Base-by-base conservation (phyloP, 2,888 invertebrate species). In the Piscicola geometra region DNA sequence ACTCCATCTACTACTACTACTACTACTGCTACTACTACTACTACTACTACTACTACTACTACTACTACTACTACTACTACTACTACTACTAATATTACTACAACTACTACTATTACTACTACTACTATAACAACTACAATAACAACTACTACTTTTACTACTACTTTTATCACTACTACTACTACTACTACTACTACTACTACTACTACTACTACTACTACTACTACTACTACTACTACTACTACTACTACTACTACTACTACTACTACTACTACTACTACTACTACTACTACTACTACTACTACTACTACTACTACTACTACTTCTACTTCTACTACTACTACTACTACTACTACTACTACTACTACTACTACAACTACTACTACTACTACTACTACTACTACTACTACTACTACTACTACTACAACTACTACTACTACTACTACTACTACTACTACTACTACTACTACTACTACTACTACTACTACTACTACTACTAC, bases 311-410 rank as follows among this genome's bases (percentile, higher is more conserved):
- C 73, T 66, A 73, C 73, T 73, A 66, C 66, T 73, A 71, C 71
- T 71, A 71, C 41, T 47, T 56, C 71, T 71, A 71, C 71, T 71
- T 56, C 71, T 71, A 47, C 71, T 71, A 71, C 73, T 66, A 73
- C 73, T 73, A 66, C 73, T 73, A 73, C 73, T 73, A 73, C 73
- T 73, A 66, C 73, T 73, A 69, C 73, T 73, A 73, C 73, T 73
- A 66, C 73, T 73, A 73, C 73, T 73, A 67, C 73, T 73, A 66
- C 73, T 73, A 73, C 73, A 71, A 73, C 73, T 73, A 66, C 73
- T 73, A 73, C 66, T 73, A 73, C 66, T 73, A 66, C 73, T 73
- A 69, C 69, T 69, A 36, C 41, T 50, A 47, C 41, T 71, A 47
- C 41, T 71, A 47, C 41, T 47, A 71, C 15, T 30, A 33, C 35